Conservation (phyloP, 1,140 invertebrate species). For the Teleopsis dalmanni region DNA sequence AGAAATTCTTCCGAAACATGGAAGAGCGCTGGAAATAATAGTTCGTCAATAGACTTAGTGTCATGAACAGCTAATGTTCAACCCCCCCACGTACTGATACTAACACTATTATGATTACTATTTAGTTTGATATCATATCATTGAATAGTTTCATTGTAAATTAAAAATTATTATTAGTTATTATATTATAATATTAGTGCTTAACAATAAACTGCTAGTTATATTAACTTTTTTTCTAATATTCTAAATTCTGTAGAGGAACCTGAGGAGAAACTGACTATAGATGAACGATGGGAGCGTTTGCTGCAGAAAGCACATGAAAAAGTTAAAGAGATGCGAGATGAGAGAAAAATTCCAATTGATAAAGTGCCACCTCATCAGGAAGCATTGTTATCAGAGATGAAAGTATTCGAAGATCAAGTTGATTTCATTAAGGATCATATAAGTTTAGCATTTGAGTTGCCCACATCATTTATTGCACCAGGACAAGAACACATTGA, state of each 20-base stretch:
- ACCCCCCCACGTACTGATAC: no score
- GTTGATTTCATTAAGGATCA: constrained; percentile 54
- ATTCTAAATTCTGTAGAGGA: constrained; percentile 14
- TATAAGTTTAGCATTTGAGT: constrained; percentile 56
- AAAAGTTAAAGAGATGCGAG: constrained; percentile 29
- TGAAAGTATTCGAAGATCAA: constrained; percentile 29
- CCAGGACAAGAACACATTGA: constrained; percentile 40
- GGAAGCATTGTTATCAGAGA: constrained; percentile 25
- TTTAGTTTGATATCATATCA: no score
- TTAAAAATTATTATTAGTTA: no score
- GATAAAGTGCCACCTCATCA: constrained; percentile 29
- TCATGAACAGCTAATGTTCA: no score
- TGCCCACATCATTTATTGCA: constrained; percentile 54
- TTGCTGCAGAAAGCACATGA: constrained; percentile 32
- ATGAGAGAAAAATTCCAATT: constrained; percentile 22
- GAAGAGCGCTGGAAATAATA: no score
- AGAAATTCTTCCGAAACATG: no score
- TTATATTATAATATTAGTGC: no score
- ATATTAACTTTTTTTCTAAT: neutral
- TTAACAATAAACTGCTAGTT: no score
- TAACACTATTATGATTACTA: no score
- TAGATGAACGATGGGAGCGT: constrained; percentile 35
- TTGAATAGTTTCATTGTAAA: no score
- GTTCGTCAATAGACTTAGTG: no score
- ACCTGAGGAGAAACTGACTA: constrained; percentile 28